Evolutionary conservation across 2,888 invertebrate species (phyloP).

Genomic region (Chalcosyrphus nemorum): DNA sequence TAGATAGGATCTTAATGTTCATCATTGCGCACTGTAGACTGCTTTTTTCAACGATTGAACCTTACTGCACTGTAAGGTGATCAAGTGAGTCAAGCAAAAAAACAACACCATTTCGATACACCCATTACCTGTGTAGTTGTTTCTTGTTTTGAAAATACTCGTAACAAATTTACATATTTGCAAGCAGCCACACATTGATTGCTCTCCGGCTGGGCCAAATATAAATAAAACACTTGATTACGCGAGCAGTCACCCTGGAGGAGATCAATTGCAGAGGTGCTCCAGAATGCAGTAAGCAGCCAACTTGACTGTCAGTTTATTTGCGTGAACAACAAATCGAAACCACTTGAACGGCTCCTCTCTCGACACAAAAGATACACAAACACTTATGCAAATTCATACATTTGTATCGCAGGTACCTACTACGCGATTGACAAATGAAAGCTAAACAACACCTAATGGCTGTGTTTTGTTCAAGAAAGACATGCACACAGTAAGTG

Average conservation of each 20-base stretch:
- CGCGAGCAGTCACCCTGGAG: not conserved
- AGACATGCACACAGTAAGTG: constrained; percentile 39
- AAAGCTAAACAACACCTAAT: constrained; percentile 61
- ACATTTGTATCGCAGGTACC: constrained; percentile 1
- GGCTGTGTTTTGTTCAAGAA: constrained; percentile 52
- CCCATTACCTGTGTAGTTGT: not conserved
- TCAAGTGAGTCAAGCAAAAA: not conserved
- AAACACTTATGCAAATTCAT: constrained; percentile 35
- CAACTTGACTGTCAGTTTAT: constrained; percentile 7
- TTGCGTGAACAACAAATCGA: constrained; percentile 30
- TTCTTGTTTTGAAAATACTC: constrained; percentile 9
- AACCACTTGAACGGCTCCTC: constrained; percentile 14
- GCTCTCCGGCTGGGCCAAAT: not conserved
- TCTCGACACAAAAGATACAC: not conserved
- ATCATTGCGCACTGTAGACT: not conserved
- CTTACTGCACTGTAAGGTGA: not conserved
- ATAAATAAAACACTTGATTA: constrained; percentile 44
- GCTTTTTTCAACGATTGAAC: not conserved
- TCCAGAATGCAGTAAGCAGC: constrained; percentile 37
- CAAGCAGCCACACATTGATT: not conserved
- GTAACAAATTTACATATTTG: not conserved
- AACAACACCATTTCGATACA: not conserved
- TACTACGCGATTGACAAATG: constrained; percentile 64
- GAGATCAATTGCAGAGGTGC: constrained; percentile 28
- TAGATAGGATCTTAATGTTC: too few relatives aligned